Evolutionary conservation across 2,888 invertebrate genomes (phyloP).

Genomic region (Pristionchus exspectatus): DNA sequence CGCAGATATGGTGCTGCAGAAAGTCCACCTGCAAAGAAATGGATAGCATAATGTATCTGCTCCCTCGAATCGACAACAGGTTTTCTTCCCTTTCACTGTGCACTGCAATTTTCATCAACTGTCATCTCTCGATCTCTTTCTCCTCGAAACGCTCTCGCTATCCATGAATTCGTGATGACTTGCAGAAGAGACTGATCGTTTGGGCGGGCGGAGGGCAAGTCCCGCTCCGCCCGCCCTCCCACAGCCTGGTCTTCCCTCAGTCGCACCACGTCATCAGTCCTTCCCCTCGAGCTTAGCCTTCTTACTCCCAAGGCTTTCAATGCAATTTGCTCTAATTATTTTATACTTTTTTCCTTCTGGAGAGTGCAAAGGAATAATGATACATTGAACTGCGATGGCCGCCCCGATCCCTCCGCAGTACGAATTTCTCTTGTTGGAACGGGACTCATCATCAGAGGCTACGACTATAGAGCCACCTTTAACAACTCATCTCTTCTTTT

Average conservation of each 20-base stretch:
- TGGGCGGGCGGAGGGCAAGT: conserved; percentile 4
- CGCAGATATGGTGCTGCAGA: conserved; percentile 92
- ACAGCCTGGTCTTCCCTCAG: not conserved
- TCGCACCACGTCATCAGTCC: conserved; percentile 7
- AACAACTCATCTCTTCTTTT: too few species aligned
- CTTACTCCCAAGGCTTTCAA: too few species aligned
- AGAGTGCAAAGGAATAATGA: too few species aligned
- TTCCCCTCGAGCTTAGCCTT: not conserved
- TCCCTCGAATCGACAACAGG: not conserved
- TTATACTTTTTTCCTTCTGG: too few species aligned
- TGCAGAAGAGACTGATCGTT: not conserved
- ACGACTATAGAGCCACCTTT: too few species aligned
- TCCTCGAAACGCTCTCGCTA: not conserved
- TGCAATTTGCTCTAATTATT: too few species aligned
- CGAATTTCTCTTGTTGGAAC: too few species aligned
- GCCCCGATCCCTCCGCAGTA: too few species aligned
- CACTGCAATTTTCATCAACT: not conserved
- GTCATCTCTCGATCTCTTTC: not conserved
- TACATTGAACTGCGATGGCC: too few species aligned
- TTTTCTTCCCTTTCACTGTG: not conserved
- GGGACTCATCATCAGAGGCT: too few species aligned
- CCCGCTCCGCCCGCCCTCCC: conserved; percentile 7
- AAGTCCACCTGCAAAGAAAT: conserved; percentile 88
- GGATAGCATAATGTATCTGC: not conserved
- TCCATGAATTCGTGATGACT: conserved; percentile 21